Base-by-base conservation (phyloP, 2,888 invertebrate species). In the Polydrusus tereticollis region DNA sequence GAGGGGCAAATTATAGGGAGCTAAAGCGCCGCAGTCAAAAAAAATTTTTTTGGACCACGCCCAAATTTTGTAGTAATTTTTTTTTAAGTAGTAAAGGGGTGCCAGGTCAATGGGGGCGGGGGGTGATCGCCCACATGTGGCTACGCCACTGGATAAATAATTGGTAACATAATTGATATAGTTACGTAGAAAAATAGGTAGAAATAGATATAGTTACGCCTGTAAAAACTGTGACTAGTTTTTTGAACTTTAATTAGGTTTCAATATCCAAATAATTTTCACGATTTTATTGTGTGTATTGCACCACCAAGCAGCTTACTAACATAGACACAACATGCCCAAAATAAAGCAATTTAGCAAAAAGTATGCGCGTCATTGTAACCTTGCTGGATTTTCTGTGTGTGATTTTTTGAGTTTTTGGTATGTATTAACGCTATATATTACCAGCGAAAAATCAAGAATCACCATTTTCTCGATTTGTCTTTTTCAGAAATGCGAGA, bases 401-500 rank as follows among this genome's bases (percentile, higher is more conserved):
- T 60, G 43, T 45, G 52, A 55, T 55, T 55, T 55, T 29, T 55
- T 50, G 21, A 20, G 1, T 60, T 41, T 60, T 60, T 60, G 60
- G 60, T 60, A 60, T 45, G 60, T 60, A 60, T 60, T 60, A 60
- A 60, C 60, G 18, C 60, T 16, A 26, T 26, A 16, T 18, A 16
- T 12, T 10, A 20, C 6, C 0, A 43, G 14, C 14, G 18, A 43
- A 60, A 23, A 41, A 38, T 14, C 3, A 50, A 50, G 1, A 29
- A 50, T 36, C 16, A 16, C n/a, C 14, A 43, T 71, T 62, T 69
- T 65, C 18, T 36, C 14, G 16, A 21, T 63, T 41, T 69, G 23
- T 21, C 20, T 43, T 43, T 77, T 79, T 26, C 88, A 95, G 94
- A 94, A 92, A 88, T 95, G 95, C 87, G 88, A 89, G 80, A 89